Percentiles rank a stretch among this genome's conserved stretches.
Conservation (phyloP, 2,113 vertebrate species). For the Indicator indicator region DNA sequence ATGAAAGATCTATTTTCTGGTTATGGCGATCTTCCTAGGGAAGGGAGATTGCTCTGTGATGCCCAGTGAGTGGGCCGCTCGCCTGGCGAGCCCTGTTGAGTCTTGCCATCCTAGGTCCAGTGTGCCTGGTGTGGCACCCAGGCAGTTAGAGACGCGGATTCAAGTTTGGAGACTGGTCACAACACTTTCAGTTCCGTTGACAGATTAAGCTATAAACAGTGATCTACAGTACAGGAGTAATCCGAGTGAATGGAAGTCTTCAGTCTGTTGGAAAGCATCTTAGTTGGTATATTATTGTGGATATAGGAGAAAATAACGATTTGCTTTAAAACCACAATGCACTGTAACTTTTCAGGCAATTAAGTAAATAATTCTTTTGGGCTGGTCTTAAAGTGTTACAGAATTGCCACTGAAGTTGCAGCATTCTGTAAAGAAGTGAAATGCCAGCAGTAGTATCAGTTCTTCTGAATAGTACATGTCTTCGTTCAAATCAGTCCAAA, state of each 20-base stretch:
- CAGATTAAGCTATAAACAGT: rapidly evolving
- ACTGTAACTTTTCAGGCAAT: not conserved
- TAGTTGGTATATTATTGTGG: rapidly evolving
- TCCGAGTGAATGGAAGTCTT: rapidly evolving
- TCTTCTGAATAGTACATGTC: not conserved
- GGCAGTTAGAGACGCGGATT: not conserved
- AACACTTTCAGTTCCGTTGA: rapidly evolving
- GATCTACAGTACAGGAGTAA: rapidly evolving
- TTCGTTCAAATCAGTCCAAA: not conserved
- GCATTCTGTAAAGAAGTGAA: not conserved
- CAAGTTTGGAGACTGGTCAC: rapidly evolving
- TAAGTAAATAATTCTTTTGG: not conserved
- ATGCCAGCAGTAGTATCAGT: not conserved
- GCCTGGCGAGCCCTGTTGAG: not conserved
- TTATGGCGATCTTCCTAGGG: not conserved
- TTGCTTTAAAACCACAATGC: not conserved
- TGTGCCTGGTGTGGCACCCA: not conserved
- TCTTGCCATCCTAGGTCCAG: not conserved
- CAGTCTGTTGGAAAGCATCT: not conserved
- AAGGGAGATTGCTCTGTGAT: rapidly evolving
- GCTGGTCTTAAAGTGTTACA: not conserved
- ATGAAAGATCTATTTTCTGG: too few species aligned
- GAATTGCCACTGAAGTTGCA: not conserved
- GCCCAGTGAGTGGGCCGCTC: not conserved
- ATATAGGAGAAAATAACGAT: rapidly evolving